These are phyloP conservation scores for Choreutis nemorana DNA, from an alignment of 2,888 invertebrate genomes.

Conservation along the genomic window DNA sequence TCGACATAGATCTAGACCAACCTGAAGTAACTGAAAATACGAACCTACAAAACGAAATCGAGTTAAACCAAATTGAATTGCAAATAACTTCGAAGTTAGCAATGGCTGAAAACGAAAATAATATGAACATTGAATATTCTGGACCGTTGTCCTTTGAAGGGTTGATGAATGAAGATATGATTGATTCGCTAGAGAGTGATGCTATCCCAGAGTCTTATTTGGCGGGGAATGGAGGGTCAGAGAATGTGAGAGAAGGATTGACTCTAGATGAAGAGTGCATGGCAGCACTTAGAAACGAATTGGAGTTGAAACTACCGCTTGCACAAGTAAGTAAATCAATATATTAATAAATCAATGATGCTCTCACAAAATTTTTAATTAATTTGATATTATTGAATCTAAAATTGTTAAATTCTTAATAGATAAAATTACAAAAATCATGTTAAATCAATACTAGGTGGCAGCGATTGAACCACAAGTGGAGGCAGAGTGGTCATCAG, in stretches of 20 bases:
- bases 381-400: no score
- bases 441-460: slow-evolving; percentile 26
- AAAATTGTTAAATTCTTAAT: no score
- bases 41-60: slow-evolving; percentile 29
- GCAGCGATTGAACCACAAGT: slow-evolving; percentile 30
- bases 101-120: slow-evolving; percentile 62
- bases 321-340: slow-evolving; percentile 59
- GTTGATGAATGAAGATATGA: slow-evolving; percentile 26
- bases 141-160: slow-evolving; percentile 46
- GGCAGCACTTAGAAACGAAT: slow-evolving; percentile 73
- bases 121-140: slow-evolving; percentile 57
- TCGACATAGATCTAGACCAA: slow-evolving; percentile 36
- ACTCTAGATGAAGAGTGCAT: slow-evolving; percentile 75
- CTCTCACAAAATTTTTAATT: not conserved
- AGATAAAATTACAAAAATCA: no score
- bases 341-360: not conserved
- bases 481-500: slow-evolving; percentile 14
- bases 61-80: slow-evolving; percentile 49
- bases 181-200: slow-evolving; percentile 26
- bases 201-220: slow-evolving; percentile 34
- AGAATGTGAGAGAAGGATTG: slow-evolving; percentile 63
- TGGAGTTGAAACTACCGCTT: slow-evolving; percentile 73
- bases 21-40: slow-evolving; percentile 17
- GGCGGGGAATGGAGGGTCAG: slow-evolving; percentile 60
- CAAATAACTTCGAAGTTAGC: slow-evolving; percentile 56